Percentiles rank a stretch among this genome's conserved stretches.
Evolutionary conservation across 2,113 vertebrate species (phyloP).

Genomic region (Salvelinus alpinus): DNA sequence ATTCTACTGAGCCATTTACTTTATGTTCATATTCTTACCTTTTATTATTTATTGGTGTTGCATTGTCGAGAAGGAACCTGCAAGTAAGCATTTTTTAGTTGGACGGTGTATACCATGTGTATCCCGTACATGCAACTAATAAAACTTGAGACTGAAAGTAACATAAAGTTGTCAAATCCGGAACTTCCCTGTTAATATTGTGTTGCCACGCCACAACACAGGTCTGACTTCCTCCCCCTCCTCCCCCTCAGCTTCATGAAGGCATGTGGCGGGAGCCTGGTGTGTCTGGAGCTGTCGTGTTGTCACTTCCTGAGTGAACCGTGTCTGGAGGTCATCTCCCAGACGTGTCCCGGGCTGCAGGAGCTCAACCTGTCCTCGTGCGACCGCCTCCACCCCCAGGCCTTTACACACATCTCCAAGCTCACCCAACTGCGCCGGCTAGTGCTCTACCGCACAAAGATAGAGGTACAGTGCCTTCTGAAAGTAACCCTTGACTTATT

Average conservation of each 20-base stretch:
- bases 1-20: too few relatives aligned
- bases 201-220: not conserved
- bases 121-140: too few relatives aligned
- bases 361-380: conserved; percentile 97
- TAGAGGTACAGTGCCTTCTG: conserved; percentile 81
- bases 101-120: too few relatives aligned
- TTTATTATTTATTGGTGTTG: too few relatives aligned
- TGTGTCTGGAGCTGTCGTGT: conserved; percentile 92
- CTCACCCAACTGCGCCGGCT: conserved; percentile 84
- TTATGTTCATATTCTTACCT: too few relatives aligned
- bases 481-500: too few relatives aligned
- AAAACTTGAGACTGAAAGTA: too few relatives aligned
- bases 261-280: conserved; percentile 86
- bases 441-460: conserved; percentile 93
- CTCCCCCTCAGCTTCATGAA: conserved; percentile 83
- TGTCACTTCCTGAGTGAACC: conserved; percentile 95
- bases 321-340: conserved; percentile 90
- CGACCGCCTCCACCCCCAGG: conserved; percentile 90
- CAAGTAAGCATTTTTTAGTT: too few relatives aligned
- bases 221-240: not conserved
- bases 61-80: too few relatives aligned
- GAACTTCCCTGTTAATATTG: too few relatives aligned
- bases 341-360: conserved; percentile 88
- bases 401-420: conserved; percentile 92
- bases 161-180: too few relatives aligned